These are phyloP conservation scores for Dolichallabes microphthalmus DNA, from an alignment of 2,113 vertebrate genomes.

Conservation along the genomic window DNA sequence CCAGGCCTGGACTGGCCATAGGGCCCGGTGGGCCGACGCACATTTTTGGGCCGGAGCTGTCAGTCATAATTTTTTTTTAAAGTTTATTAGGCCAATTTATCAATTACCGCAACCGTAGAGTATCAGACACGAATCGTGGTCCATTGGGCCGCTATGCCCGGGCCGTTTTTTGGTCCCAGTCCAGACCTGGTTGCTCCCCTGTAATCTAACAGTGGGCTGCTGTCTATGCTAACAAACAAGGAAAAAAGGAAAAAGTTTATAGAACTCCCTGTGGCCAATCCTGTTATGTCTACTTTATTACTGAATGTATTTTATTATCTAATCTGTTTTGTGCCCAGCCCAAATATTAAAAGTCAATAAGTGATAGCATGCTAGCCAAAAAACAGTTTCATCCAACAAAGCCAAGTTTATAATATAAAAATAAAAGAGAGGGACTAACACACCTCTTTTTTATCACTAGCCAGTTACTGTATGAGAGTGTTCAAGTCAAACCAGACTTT, in stretches of 20 bases:
- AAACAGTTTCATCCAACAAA: not conserved
- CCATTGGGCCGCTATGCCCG: too few relatives aligned
- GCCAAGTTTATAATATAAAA: not conserved
- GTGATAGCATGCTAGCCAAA: not conserved
- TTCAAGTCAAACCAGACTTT: too few relatives aligned
- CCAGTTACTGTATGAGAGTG: not conserved
- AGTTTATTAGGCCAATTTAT: too few relatives aligned
- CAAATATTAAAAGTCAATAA: not conserved
- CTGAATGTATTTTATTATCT: not conserved
- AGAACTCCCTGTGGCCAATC: not conserved
- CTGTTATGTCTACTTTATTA: not conserved
- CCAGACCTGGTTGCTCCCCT: not conserved
- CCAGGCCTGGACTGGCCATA: too few relatives aligned
- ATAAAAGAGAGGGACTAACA: not conserved
- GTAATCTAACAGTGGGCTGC: not conserved
- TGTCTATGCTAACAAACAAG: not conserved
- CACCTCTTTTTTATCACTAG: not conserved
- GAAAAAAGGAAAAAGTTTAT: not conserved
- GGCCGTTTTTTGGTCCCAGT: too few relatives aligned
- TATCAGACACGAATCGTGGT: too few relatives aligned
- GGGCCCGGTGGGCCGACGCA: too few relatives aligned
- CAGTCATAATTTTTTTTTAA: too few relatives aligned
- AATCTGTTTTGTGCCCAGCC: not conserved
- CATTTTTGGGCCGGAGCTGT: too few relatives aligned
- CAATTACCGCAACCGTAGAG: too few relatives aligned